Evolutionary conservation across 2,113 vertebrate species (phyloP).

Genomic region (Aldabrachelys gigantea): DNA sequence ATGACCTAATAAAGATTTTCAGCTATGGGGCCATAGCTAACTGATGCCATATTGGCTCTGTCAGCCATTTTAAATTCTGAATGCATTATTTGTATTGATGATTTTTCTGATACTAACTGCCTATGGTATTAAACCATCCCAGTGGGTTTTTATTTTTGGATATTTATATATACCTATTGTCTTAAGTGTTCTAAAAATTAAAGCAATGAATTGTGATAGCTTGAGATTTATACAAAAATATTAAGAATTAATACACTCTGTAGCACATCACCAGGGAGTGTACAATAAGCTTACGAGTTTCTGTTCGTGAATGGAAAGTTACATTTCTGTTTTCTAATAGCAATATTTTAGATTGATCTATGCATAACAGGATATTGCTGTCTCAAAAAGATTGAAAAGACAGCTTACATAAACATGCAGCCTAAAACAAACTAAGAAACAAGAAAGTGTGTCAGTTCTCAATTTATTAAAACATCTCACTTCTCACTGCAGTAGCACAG

Average conservation of each 20-base stretch:
- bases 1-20: background rate
- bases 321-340: too few relatives aligned
- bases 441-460: too few relatives aligned
- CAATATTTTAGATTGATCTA: too few relatives aligned
- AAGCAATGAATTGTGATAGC: background rate
- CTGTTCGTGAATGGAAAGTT: too few relatives aligned
- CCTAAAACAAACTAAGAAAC: too few relatives aligned
- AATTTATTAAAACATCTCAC: too few relatives aligned
- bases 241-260: background rate
- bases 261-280: background rate
- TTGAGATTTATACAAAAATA: background rate
- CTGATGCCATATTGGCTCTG: background rate
- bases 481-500: too few relatives aligned
- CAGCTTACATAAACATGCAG: too few relatives aligned
- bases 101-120: background rate
- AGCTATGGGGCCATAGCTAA: background rate
- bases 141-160: background rate
- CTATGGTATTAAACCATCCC: background rate
- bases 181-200: background rate
- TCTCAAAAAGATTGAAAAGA: too few relatives aligned
- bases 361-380: too few relatives aligned
- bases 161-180: background rate
- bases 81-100: background rate
- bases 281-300: background rate
- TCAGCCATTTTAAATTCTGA: background rate